Percentiles rank a stretch among this genome's conserved stretches.
Conservation (phyloP, 2,113 vertebrate genomes). For the Semnornis frantzii region DNA sequence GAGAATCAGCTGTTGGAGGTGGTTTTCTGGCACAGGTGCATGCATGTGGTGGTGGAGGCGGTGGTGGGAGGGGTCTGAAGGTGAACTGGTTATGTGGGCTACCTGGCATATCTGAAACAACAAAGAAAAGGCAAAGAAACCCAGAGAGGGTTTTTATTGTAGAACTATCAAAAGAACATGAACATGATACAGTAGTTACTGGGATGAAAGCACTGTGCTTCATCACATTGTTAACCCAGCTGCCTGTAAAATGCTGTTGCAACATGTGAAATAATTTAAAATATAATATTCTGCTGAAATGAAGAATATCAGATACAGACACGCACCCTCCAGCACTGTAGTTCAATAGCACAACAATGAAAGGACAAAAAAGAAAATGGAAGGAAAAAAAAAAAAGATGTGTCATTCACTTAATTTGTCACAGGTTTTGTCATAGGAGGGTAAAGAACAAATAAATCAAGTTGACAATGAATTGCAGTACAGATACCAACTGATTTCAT, state of each 20-base stretch:
- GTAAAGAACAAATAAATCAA: constrained; percentile 66
- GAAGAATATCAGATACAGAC: constrained; percentile 17
- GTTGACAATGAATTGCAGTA: constrained; percentile 28
- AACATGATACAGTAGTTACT: background rate
- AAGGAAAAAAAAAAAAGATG: background rate
- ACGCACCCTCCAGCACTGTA: constrained; percentile 5
- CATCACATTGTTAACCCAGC: background rate
- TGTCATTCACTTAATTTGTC: constrained; percentile 47
- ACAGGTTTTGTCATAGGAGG: background rate
- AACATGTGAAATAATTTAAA: constrained; percentile 20
- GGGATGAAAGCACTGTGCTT: background rate
- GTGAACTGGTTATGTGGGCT: constrained; percentile 95
- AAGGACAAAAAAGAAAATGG: background rate
- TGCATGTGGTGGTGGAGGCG: constrained; percentile 89
- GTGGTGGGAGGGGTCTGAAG: constrained; percentile 91
- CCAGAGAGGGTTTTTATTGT: background rate
- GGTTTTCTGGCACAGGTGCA: constrained; percentile 92
- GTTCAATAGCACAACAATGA: background rate
- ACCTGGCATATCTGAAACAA: constrained; percentile 85
- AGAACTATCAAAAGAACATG: background rate
- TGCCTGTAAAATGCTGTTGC: constrained; percentile 25
- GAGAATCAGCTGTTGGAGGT: constrained; percentile 84
- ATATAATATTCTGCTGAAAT: constrained; percentile 7
- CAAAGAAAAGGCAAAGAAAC: constrained; percentile 10
- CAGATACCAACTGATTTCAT: constrained; percentile 51